Evolutionary conservation across 2,888 invertebrate species (phyloP).

Genomic region (Autographa pulchrina): DNA sequence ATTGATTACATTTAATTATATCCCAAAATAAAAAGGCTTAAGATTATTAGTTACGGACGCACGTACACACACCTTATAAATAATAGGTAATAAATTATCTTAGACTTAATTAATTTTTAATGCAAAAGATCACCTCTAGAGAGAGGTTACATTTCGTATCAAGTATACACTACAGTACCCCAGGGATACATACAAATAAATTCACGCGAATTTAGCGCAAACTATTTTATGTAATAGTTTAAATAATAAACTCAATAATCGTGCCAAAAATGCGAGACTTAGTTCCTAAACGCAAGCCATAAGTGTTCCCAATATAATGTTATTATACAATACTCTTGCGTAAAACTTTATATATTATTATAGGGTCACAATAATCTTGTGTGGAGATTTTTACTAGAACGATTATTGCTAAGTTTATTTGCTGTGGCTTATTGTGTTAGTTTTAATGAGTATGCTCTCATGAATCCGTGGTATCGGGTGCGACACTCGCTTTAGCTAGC

Average conservation of each 20-base stretch:
- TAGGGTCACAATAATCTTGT: not conserved
- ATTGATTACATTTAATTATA: no score
- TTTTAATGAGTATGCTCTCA: not conserved
- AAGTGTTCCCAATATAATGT: constrained; percentile 1
- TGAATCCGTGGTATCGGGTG: constrained; percentile 4
- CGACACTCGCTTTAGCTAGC: not conserved
- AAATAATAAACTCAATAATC: not conserved
- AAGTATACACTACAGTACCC: not conserved
- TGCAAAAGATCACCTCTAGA: no score
- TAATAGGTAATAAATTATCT: no score
- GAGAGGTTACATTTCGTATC: no score
- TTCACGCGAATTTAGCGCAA: not conserved
- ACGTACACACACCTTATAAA: no score
- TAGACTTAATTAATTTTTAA: no score
- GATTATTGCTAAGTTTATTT: not conserved
- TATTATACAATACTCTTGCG: not conserved
- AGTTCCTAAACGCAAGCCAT: not conserved
- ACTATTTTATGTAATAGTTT: not conserved
- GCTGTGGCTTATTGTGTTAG: not conserved
- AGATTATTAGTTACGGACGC: no score
- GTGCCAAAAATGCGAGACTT: not conserved
- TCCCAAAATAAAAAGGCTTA: no score
- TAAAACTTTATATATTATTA: not conserved
- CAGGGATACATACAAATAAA: not conserved
- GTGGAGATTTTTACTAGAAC: not conserved